Evolutionary conservation across 2,888 invertebrate species (phyloP).

Genomic region (Liopterus haemorrhoidalis): DNA sequence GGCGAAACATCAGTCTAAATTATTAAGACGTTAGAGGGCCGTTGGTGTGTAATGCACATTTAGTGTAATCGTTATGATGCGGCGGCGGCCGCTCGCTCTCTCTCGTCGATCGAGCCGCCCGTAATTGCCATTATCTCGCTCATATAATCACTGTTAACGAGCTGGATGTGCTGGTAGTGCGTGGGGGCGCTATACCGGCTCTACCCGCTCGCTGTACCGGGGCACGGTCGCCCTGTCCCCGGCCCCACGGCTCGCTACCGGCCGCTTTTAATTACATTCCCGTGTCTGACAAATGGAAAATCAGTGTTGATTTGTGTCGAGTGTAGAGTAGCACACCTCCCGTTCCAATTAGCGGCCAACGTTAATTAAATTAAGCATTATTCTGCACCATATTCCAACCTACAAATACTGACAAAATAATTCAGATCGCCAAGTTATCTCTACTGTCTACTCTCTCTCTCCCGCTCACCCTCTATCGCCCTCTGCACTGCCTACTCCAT

Average conservation of each 20-base stretch:
- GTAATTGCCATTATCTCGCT: no score
- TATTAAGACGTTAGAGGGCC: constrained; percentile 34
- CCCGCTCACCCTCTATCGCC: no score
- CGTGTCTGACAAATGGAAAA: constrained; percentile 59
- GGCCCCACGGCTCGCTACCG: constrained; percentile 10
- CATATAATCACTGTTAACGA: constrained; percentile 18
- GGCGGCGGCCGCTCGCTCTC: constrained; percentile 3
- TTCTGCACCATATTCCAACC: no score
- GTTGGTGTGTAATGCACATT: constrained; percentile 40
- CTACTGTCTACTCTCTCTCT: no score
- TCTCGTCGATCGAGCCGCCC: neutral
- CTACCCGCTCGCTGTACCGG: constrained; percentile 43
- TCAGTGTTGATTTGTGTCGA: constrained; percentile 57
- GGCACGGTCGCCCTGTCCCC: constrained; percentile 36
- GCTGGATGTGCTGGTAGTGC: constrained; percentile 34
- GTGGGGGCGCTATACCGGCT: constrained; percentile 32
- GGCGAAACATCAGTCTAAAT: constrained; percentile 40
- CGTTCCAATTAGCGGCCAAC: constrained; percentile 29
- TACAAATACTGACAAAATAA: no score
- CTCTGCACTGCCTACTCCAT: no score
- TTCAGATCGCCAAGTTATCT: no score
- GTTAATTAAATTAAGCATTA: constrained; percentile 33
- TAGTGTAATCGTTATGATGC: constrained; percentile 38
- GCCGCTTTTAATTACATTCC: constrained; percentile 55
- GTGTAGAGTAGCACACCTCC: constrained; percentile 30